Evolutionary conservation across 2,113 vertebrate species (phyloP).

Genomic region (Perccottus glenii): DNA sequence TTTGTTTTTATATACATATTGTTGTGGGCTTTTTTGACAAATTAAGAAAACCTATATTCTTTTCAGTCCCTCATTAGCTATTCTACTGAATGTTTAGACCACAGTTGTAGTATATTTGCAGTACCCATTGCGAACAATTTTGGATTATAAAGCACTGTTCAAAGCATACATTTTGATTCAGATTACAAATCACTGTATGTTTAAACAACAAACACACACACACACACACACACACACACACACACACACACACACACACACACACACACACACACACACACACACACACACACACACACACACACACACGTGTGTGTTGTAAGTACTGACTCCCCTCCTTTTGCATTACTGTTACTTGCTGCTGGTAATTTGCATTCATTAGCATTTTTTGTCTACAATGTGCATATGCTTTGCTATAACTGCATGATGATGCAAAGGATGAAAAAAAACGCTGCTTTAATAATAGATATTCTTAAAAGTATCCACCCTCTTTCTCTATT

Average conservation of each 20-base stretch:
- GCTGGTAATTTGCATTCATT: slow-evolving; percentile 88
- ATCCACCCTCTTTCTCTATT: neutral
- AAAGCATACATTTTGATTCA: slow-evolving; percentile 27
- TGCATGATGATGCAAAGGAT: slow-evolving; percentile 79
- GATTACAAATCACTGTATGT: slow-evolving; percentile 44
- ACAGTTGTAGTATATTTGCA: neutral
- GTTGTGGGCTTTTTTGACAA: slow-evolving; percentile 7
- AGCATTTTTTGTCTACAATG: slow-evolving; percentile 83
- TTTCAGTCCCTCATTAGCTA: too few species aligned
- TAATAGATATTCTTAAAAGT: slow-evolving; percentile 48
- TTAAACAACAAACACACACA: slow-evolving; percentile 51
- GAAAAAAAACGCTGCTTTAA: slow-evolving; percentile 51
- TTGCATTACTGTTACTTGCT: slow-evolving; percentile 75
- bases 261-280: slow-evolving; percentile 54
- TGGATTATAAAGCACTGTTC: slow-evolving; percentile 5
- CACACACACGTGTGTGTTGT: slow-evolving; percentile 55
- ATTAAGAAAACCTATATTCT: neutral
- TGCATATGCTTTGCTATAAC: slow-evolving; percentile 87
- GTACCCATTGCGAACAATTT: neutral
- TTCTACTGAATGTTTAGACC: too few species aligned
- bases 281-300: slow-evolving; percentile 56
- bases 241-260: slow-evolving; percentile 51
- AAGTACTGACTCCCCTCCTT: slow-evolving; percentile 41
- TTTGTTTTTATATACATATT: slow-evolving; percentile 3
- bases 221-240: slow-evolving; percentile 60